Conservation (phyloP, 2,113 vertebrate genomes). For the Phodopus roborovskii region DNA sequence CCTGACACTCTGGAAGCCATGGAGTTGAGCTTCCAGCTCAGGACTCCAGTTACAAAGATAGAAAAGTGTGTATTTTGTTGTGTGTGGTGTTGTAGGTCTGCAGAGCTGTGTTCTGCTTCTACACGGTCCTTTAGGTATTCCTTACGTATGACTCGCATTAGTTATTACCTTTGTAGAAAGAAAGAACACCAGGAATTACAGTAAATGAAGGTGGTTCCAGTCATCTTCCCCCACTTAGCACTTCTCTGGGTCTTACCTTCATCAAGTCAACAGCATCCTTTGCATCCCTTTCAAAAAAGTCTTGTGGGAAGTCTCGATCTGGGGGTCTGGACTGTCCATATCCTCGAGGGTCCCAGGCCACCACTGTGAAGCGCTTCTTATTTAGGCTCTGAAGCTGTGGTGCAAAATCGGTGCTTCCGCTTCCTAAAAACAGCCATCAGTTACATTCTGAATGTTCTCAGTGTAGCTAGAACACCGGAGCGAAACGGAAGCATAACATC, state of each 20-base stretch:
- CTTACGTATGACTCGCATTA: neutral
- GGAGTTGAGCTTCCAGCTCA: neutral
- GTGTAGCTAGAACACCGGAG: neutral
- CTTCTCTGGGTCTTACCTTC: slow-evolving; percentile 87
- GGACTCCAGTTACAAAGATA: neutral
- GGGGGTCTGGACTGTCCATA: slow-evolving; percentile 95
- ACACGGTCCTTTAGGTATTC: neutral
- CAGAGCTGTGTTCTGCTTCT: neutral
- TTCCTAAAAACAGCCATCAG: slow-evolving; percentile 84
- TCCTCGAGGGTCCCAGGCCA: slow-evolving; percentile 94
- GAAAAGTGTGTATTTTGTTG: neutral
- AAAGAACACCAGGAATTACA: neutral
- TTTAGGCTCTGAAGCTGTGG: slow-evolving; percentile 92
- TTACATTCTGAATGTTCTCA: slow-evolving; percentile 17
- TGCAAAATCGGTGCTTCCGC: slow-evolving; percentile 91
- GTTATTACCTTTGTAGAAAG: neutral
- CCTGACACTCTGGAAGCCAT: neutral
- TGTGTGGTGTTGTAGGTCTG: neutral
- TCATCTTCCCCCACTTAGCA: too few species aligned
- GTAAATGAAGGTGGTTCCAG: neutral
- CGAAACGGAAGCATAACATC: neutral
- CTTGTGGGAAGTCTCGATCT: slow-evolving; percentile 90
- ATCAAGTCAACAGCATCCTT: slow-evolving; percentile 94
- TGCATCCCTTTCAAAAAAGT: slow-evolving; percentile 95
- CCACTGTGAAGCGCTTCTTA: slow-evolving; percentile 90